A percentile compares a stretch with the other conserved stretches of the same genome.
phyloP scores from a whole-genome alignment of 2,113 vertebrate genomes.

The Sapayoa aenigma region DNA sequence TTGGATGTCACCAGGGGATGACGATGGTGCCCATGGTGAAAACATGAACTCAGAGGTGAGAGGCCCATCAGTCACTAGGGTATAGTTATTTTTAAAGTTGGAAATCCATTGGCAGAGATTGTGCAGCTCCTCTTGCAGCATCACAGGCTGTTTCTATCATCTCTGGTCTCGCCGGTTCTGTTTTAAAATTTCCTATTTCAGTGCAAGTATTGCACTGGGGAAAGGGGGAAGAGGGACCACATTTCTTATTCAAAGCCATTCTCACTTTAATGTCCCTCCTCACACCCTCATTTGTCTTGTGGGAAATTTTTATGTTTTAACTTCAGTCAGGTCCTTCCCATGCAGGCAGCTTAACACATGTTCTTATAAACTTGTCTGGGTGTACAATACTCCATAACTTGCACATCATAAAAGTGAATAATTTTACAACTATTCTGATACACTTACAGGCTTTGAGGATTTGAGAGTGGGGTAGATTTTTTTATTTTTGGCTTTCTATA shows the following conservation, averaged over 20 bases:
- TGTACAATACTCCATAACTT: not conserved
- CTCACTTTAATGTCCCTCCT: not conserved
- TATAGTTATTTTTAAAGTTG: not conserved
- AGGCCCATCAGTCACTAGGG: not conserved
- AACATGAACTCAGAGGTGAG: not conserved
- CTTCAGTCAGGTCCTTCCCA: not conserved
- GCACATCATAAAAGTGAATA: not conserved
- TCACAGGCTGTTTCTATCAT: not conserved
- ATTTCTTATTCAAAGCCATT: not conserved
- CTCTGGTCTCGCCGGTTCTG: not conserved
- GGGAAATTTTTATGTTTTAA: not conserved
- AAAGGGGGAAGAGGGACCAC: not conserved
- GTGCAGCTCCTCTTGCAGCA: not conserved
- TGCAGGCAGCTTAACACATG: not conserved
- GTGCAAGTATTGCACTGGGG: not conserved
- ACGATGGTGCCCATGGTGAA: not conserved
- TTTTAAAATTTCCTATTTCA: not conserved
- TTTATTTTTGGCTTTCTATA: not conserved
- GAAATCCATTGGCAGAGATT: not conserved
- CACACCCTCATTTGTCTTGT: not conserved
- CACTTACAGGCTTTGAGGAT: not conserved
- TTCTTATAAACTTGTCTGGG: not conserved
- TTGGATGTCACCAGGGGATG: not conserved
- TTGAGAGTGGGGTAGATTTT: not conserved
- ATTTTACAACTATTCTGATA: not conserved